Percentiles rank a stretch among this genome's conserved stretches.
Evolutionary conservation across 2,888 invertebrate genomes (phyloP).

Genomic region (Melangyna quadrimaculata): DNA sequence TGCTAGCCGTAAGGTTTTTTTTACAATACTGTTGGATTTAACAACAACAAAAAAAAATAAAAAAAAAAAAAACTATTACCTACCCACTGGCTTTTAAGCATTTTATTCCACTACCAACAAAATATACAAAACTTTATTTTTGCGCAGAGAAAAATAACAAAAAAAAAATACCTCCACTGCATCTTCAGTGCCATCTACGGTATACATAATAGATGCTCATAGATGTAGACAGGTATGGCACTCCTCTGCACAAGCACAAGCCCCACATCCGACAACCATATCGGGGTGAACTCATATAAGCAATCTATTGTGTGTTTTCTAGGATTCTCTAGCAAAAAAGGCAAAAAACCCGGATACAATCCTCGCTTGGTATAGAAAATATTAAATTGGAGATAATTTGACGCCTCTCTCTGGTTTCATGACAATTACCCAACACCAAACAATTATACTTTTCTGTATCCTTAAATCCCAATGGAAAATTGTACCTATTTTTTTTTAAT

Average conservation of each 20-base stretch:
- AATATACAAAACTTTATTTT: not conserved
- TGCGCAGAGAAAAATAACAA: not conserved
- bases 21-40: slow-evolving; percentile 34
- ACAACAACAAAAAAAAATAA: slow-evolving; percentile 15
- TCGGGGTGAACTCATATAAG: slow-evolving; percentile 39
- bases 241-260: not conserved
- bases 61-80: slow-evolving; percentile 14
- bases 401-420: slow-evolving; percentile 41
- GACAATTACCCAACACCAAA: slow-evolving; percentile 38
- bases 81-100: slow-evolving; percentile 38
- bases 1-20: slow-evolving; percentile 52
- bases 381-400: slow-evolving; percentile 51
- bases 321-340: not conserved
- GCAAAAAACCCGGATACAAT: not conserved
- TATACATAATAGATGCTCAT: slow-evolving; percentile 39
- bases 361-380: slow-evolving; percentile 12
- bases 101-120: slow-evolving; percentile 20
- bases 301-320: slow-evolving; percentile 44
- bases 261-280: slow-evolving; percentile 20
- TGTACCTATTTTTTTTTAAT: not conserved
- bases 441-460: slow-evolving; percentile 23
- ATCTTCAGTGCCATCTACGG: slow-evolving; percentile 52
- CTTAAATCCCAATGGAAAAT: slow-evolving; percentile 9
- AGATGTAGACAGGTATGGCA: slow-evolving; percentile 20
- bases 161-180: slow-evolving; percentile 34